Evolutionary conservation across 1,140 invertebrate species (phyloP), one percentile per base, ranked within the genome.

Genomic region (Megalonaias nervosa): DNA sequence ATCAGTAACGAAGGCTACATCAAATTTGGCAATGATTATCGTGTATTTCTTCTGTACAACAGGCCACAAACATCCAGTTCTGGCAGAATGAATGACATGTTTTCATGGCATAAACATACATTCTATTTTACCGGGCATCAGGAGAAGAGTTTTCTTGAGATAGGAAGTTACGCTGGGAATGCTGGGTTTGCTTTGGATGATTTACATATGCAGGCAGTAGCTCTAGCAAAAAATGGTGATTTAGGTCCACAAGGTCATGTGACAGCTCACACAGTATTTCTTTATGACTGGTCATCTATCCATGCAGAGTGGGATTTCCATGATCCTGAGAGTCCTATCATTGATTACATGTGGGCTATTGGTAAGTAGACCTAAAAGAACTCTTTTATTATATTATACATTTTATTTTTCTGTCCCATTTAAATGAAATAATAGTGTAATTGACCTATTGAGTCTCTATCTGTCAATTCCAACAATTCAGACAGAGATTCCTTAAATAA

Each of bases 271-370:
- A 67, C 76, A 31, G 80, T 84, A 11, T 84, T 80, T 68, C 58
- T 81, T 57, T 78, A 84, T 56, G 74, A 83, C 60, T 84, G 82
- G 84, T 75, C 79, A 21, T 82, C 83, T 38, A 73, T 86, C 23
- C 81, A 84, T 69, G 73, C 76, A 17, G 67, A 75, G 0, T 86
- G 82, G 83, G 76, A 80, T 59, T 85, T 82, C 74, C 16, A 70
- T 21, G 83, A 86, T 67, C 64, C 70, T 16, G 74, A 80, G 6
- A 77, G 77, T 74, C 75, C 75, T 5, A 84, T 86, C 31, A 71
- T 69, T 12, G 80, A 84, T 19, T 86, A 83, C 66, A 72, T 59
- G 62, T 86, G 83, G 83, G 85, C 85, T 11, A 77, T 86, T 62
- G 85, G 85, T 85, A 80, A 60, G 70, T 38, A 48, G 38, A 48